phyloP scores from a whole-genome alignment of 2,113 vertebrate species.

The Brachypteracias leptosomus region DNA sequence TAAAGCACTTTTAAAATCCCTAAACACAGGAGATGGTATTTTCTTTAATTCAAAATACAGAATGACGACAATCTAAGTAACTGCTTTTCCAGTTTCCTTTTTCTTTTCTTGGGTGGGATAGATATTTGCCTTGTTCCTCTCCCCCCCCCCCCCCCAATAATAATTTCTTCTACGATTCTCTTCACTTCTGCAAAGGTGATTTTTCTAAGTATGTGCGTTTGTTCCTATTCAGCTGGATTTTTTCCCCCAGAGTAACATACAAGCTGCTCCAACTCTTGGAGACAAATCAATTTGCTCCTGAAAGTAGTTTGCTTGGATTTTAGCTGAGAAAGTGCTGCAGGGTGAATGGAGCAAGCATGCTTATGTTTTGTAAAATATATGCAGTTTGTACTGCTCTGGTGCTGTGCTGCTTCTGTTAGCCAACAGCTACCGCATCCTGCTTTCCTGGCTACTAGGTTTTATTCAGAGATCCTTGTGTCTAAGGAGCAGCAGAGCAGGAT shows the following conservation, averaged over 20 bases:
- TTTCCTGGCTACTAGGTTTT: not conserved
- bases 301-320: not conserved
- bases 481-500: not conserved
- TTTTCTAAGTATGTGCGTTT: not conserved
- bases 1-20: not conserved
- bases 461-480: not conserved
- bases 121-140: not conserved
- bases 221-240: not conserved
- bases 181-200: not conserved
- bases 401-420: not conserved
- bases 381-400: not conserved
- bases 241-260: not conserved
- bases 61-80: not conserved
- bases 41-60: not conserved
- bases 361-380: not conserved
- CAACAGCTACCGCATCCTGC: not conserved
- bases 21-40: not conserved
- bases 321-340: not conserved
- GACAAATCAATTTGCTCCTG: not conserved
- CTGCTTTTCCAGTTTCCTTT: not conserved
- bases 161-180: not conserved
- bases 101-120: not conserved
- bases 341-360: not conserved
- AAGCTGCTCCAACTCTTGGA: not conserved
- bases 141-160: not conserved